Evolutionary conservation across 1,140 invertebrate genomes (phyloP).

Genomic region (Lutraria rhynchaena): DNA sequence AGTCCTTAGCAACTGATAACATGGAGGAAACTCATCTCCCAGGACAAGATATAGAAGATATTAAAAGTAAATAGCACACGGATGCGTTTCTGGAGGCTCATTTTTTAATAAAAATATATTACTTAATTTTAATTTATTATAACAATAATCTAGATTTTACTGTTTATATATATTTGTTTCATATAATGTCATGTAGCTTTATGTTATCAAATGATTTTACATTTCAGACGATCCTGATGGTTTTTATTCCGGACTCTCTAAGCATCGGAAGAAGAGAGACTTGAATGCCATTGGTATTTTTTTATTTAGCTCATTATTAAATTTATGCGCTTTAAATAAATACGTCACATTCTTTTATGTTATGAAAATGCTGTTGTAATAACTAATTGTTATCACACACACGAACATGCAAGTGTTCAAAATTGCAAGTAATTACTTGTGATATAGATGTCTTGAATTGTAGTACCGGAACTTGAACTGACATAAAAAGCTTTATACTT

Average conservation of each 20-base stretch:
- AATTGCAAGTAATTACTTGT: no score
- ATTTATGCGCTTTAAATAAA: no score
- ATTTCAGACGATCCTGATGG: constrained; percentile 33
- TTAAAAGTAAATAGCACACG: constrained; percentile 40
- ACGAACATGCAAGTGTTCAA: no score
- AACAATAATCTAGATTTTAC: no score
- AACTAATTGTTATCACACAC: no score
- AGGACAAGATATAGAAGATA: constrained; percentile 24
- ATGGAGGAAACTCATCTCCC: constrained; percentile 27
- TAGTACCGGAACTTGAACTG: no score
- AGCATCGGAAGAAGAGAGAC: constrained; percentile 3
- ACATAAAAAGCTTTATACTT: constrained; percentile 2
- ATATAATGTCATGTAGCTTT: neutral
- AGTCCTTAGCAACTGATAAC: neutral
- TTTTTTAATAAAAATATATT: neutral
- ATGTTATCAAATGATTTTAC: no score
- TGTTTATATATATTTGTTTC: neutral
- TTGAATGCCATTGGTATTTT: no score
- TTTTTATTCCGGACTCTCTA: neutral
- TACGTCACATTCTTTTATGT: no score
- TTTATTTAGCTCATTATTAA: no score
- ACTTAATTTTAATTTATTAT: neutral
- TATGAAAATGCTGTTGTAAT: no score
- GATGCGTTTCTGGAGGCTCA: neutral
- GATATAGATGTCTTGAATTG: neutral